These are phyloP conservation scores for Lepisosteus oculatus DNA, from an alignment of 2,113 vertebrate genomes.

Conservation along the genomic window DNA sequence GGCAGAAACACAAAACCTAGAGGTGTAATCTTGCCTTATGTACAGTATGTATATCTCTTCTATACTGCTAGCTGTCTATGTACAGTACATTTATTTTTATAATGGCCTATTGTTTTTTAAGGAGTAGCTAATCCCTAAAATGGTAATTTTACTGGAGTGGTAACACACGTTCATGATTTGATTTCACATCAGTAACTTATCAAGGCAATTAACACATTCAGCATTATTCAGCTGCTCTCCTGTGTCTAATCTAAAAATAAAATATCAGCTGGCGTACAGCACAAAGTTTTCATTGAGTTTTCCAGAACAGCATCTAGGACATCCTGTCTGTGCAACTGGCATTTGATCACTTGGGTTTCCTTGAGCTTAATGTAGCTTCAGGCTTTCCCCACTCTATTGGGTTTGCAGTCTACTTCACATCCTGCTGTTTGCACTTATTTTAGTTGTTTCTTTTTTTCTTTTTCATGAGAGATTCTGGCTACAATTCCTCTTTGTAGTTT, in stretches of 20 bases:
- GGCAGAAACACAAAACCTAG: too few relatives aligned
- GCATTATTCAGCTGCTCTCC: constrained; percentile 28
- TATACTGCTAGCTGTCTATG: too few relatives aligned
- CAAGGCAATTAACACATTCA: too few relatives aligned
- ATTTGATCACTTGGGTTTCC: constrained; percentile 20
- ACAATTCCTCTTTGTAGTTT: constrained; percentile 67
- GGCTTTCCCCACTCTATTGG: constrained; percentile 48
- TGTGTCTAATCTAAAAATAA: constrained; percentile 3
- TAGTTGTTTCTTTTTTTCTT: constrained; percentile 39
- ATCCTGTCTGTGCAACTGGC: constrained; percentile 19
- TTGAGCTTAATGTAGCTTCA: constrained; percentile 39
- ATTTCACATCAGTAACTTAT: too few relatives aligned
- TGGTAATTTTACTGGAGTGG: too few relatives aligned
- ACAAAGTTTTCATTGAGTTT: constrained; percentile 17
- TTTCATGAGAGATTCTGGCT: constrained; percentile 73
- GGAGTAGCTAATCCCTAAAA: too few relatives aligned
- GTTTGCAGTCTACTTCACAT: constrained; percentile 74
- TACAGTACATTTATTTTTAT: too few relatives aligned
- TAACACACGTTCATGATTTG: too few relatives aligned
- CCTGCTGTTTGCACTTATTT: constrained; percentile 66
- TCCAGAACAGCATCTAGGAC: constrained; percentile 4
- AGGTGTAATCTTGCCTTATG: too few relatives aligned
- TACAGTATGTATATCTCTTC: too few relatives aligned
- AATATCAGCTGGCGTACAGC: constrained; percentile 18
- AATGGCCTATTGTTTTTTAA: too few relatives aligned